A percentile compares a stretch with the other conserved stretches of the same genome.
Conservation (phyloP, 2,113 vertebrate species). For the Mesoclemmys tuberculata region DNA sequence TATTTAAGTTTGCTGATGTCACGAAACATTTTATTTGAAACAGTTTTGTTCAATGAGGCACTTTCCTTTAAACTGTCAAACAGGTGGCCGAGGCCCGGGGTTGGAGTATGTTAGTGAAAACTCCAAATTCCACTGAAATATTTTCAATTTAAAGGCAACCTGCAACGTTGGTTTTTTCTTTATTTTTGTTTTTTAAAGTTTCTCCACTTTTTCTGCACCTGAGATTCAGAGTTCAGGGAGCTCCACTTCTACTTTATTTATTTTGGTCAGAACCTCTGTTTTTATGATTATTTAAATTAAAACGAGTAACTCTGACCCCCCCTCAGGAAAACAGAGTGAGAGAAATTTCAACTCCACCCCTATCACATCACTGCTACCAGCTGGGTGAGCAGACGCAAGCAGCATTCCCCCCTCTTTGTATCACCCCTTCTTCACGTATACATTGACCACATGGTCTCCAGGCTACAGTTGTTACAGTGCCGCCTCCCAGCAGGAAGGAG, state of each 20-base stretch:
- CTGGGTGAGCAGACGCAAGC: neutral
- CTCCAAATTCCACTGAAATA: neutral
- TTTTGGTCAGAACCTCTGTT: neutral
- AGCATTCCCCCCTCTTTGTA: neutral
- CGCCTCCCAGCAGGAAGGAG: too few species aligned
- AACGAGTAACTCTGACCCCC: neutral
- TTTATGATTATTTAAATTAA: too few species aligned
- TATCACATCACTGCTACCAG: neutral
- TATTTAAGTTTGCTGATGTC: neutral
- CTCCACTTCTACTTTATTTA: neutral
- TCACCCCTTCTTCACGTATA: neutral
- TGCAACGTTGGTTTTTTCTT: neutral
- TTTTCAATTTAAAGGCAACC: neutral
- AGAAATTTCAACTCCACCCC: neutral
- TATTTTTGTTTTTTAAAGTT: too few species aligned
- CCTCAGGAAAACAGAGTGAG: accelerated
- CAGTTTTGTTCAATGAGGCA: neutral
- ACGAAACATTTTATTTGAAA: neutral
- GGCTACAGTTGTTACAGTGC: too few species aligned
- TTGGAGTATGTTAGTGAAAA: neutral
- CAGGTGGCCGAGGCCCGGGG: neutral
- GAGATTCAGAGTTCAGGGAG: too few species aligned
- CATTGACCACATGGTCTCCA: too few species aligned
- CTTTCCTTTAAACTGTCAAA: neutral
- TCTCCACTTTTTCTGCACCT: too few species aligned